phyloP scores from a whole-genome alignment of 64 coral and sea anemone species.

The Porites lutea region DNA sequence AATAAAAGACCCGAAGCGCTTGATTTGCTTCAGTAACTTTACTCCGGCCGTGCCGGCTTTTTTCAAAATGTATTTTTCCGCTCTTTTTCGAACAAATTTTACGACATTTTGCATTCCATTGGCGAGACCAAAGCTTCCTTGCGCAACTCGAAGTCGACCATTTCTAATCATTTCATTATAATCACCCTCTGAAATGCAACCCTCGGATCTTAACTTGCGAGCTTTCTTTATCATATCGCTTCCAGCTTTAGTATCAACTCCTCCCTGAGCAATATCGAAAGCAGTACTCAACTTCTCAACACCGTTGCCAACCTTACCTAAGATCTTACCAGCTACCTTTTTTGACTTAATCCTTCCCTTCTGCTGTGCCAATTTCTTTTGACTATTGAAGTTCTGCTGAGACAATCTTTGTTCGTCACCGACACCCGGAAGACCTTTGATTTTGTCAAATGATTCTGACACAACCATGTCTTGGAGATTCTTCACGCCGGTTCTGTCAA shows the following conservation, averaged over 20 bases:
- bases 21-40: neutral
- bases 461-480: neutral
- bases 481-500: constrained; percentile 6
- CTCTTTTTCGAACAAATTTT: neutral
- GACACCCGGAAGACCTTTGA: neutral
- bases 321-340: neutral
- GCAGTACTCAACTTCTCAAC: neutral
- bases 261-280: neutral
- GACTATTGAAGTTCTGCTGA: constrained; percentile 4
- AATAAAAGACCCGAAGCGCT: neutral
- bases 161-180: constrained; percentile 25
- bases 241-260: neutral
- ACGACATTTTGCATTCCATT: neutral
- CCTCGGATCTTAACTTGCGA: neutral
- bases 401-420: neutral
- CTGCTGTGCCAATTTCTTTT: constrained; percentile 1
- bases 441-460: constrained; percentile 1
- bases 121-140: constrained; percentile 32
- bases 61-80: neutral
- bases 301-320: neutral
- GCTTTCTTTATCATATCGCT: constrained; percentile 10
- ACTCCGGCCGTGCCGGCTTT: neutral
- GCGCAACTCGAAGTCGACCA: neutral
- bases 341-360: neutral
- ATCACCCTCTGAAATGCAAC: neutral